Percentiles rank a stretch among this genome's conserved stretches.
Conservation (phyloP, 2,797 vertebrate genomes). For the Coregonus suidteri region DNA sequence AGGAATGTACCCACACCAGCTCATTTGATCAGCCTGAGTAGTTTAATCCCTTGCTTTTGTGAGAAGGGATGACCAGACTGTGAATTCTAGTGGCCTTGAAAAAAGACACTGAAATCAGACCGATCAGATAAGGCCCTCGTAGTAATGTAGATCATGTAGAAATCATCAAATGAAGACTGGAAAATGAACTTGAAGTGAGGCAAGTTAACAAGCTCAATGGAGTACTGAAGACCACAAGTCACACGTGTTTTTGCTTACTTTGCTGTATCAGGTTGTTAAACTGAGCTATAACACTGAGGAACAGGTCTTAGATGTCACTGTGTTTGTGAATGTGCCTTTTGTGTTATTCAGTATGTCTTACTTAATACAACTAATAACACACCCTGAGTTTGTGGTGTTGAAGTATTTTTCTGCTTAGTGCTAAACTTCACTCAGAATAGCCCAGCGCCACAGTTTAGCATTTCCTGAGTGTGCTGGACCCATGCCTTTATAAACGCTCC, state of each 20-base stretch:
- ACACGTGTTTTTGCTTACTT: neutral
- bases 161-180: too few relatives aligned
- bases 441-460: slow-evolving; percentile 54
- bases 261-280: neutral
- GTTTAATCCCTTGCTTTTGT: slow-evolving; percentile 35
- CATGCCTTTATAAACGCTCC: slow-evolving; percentile 42
- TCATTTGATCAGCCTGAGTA: slow-evolving; percentile 42
- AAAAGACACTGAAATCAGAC: neutral
- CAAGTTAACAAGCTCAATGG: neutral
- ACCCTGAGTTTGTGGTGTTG: neutral
- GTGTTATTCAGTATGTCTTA: neutral
- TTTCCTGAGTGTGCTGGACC: slow-evolving; percentile 60
- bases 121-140: neutral
- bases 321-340: neutral
- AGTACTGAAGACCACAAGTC: too few relatives aligned
- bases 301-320: neutral
- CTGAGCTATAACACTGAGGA: neutral
- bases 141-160: neutral
- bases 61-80: slow-evolving; percentile 16
- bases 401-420: slow-evolving; percentile 17
- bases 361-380: neutral
- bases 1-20: slow-evolving; percentile 18
- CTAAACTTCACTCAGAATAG: slow-evolving; percentile 54
- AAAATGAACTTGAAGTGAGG: neutral
- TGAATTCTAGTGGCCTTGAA: slow-evolving; percentile 19